These are phyloP conservation scores for Leucosticte australis DNA, from an alignment of 2,113 vertebrate species.

Conservation along the genomic window DNA sequence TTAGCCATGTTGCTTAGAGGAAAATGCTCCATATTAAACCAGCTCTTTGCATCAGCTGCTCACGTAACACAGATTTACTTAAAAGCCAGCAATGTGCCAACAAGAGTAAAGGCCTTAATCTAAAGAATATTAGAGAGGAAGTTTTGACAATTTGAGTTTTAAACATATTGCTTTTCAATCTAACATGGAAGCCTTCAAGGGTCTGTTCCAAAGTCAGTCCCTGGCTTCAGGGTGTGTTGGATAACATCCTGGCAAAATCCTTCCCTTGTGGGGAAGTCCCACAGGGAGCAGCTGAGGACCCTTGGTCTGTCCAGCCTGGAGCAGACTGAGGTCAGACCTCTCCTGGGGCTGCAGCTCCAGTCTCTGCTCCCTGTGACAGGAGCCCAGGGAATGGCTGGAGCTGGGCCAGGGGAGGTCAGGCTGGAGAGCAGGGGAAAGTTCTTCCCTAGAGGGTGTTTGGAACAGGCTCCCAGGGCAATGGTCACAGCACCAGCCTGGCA, in stretches of 20 bases:
- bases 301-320: not conserved
- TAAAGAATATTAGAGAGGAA: not conserved
- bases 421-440: not conserved
- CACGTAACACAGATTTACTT: not conserved
- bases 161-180: not conserved
- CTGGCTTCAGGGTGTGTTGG: not conserved
- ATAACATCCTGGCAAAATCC: not conserved
- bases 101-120: not conserved
- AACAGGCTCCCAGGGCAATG: not conserved
- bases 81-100: not conserved
- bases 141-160: not conserved
- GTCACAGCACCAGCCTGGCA: not conserved
- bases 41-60: not conserved
- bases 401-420: not conserved
- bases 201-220: not conserved
- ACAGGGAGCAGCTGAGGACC: not conserved
- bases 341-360: not conserved
- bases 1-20: not conserved
- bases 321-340: not conserved
- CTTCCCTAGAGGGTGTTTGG: not conserved
- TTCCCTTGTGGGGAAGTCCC: fast-evolving
- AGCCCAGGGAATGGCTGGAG: not conserved
- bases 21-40: not conserved
- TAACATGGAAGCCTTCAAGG: not conserved
- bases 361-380: not conserved